A percentile compares a stretch with the other conserved stretches of the same genome.
These are phyloP conservation scores for Arctocebus calabarensis DNA, from an alignment of 2,797 vertebrate species.

Conservation along the genomic window DNA sequence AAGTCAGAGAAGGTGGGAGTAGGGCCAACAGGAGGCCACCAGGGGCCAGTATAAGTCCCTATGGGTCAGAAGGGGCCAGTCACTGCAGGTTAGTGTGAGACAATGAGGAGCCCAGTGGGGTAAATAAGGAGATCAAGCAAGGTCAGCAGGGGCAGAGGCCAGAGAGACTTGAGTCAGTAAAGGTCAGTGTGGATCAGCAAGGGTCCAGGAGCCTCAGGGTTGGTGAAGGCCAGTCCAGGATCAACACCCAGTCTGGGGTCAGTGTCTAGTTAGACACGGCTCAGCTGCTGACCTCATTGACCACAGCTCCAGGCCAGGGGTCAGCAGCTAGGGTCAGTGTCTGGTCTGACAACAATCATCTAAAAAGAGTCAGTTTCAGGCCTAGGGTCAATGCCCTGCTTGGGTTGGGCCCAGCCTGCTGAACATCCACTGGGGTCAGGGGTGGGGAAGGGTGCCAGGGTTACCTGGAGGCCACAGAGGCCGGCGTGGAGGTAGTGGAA, in stretches of 20 bases:
- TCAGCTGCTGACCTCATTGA: too few species aligned
- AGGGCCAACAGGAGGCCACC: not conserved
- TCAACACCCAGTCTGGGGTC: not conserved
- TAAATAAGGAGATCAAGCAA: not conserved
- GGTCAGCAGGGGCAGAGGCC: not conserved
- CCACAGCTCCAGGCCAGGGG: not conserved
- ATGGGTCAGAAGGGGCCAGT: not conserved
- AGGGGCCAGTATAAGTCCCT: not conserved
- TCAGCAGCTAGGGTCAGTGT: not conserved
- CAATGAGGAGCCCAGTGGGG: not conserved
- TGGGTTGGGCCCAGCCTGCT: not conserved
- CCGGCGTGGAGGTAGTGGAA: constrained; percentile 98
- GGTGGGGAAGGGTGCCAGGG: not conserved
- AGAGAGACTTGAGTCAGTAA: not conserved
- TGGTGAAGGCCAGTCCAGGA: not conserved
- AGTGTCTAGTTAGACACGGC: not conserved
- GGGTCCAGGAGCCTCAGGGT: not conserved
- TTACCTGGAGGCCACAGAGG: constrained; percentile 97
- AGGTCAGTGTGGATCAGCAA: not conserved
- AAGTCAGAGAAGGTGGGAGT: not conserved
- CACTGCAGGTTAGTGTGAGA: not conserved
- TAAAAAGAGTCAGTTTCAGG: not conserved
- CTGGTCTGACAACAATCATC: not conserved
- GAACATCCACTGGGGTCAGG: constrained; percentile 9
- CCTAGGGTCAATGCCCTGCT: not conserved